Base-by-base conservation (phyloP, 2,888 invertebrate genomes). In the Brenthis hecate region DNA sequence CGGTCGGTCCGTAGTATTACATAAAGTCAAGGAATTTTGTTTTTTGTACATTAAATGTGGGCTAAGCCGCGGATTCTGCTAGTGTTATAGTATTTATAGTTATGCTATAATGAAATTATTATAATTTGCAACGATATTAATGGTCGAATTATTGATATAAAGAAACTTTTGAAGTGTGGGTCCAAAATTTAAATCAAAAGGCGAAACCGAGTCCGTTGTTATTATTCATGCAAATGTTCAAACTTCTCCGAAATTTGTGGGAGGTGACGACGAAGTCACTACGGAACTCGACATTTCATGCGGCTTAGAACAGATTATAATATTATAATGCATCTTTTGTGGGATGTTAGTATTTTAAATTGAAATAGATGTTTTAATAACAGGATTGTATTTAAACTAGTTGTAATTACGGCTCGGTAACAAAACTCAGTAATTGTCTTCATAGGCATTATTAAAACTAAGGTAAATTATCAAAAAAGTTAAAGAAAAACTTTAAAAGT, bases 221-320 rank as follows among this genome's bases (percentile, higher is more conserved):
- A 73, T 69, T 73, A 73, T 71, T 73, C 71, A 73, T 69, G 71
- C 71, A 69, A 71, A 73, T 65, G 67, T 68, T 66, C 63, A 56
- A 73, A 71, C 67, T 73, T 71, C 55, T 28, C 54, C 51, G 32
- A 56, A 65, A 68, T 69, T 71, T 65, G 55, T 71, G 65, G 65
- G 71, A 67, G 65, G 71, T 71, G 69, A 66, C 64, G 56, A 48
- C 48, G 54, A 57, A 71, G 63, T 63, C 54, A 63, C 68, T 62
- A 13, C 43, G 65, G 61, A 65, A 62, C 54, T 14, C 55, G 48
- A 55, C 58, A 56, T 61, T 66, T 50, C 58, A 55, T 56, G 32
- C 32, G 61, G 61, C 48, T 66, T 66, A 23, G 36, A 61, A 61
- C 32, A 13, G 36, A 61, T 55, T 66, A 61, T 66, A 66, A 61